These are phyloP conservation scores for Charaxes varanes DNA, from an alignment of 1,140 invertebrate species.

Conservation along the genomic window DNA sequence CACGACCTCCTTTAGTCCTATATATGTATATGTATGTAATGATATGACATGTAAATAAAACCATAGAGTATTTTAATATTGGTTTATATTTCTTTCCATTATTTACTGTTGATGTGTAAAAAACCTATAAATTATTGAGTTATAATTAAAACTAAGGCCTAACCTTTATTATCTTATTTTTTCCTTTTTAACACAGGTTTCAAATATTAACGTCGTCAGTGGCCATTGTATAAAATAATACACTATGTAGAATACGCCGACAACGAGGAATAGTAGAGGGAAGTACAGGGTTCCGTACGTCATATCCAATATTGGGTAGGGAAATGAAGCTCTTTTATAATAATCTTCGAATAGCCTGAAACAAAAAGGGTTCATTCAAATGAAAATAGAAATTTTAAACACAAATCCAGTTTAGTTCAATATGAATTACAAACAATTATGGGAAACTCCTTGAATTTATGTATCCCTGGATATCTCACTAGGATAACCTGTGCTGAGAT, in stretches of 20 bases:
- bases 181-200: constrained; percentile 3
- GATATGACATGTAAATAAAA: too few relatives aligned
- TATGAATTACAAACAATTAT: not conserved
- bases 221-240: constrained; percentile 31
- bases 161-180: constrained; percentile 4
- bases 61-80: too few relatives aligned
- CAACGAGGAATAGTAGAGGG: constrained; percentile 11
- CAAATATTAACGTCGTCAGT: constrained; percentile 6
- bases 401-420: not conserved
- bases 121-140: too few relatives aligned
- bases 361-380: constrained; percentile 12
- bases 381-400: not conserved
- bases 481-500: too few relatives aligned
- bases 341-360: constrained; percentile 37
- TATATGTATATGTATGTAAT: too few relatives aligned
- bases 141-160: too few relatives aligned
- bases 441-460: too few relatives aligned
- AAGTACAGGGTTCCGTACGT: constrained; percentile 37
- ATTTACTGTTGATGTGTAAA: too few relatives aligned
- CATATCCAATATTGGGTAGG: constrained; percentile 31
- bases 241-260: not conserved
- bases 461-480: too few relatives aligned
- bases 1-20: too few relatives aligned
- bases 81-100: too few relatives aligned
- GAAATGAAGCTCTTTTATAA: constrained; percentile 24